A percentile compares a stretch with the other conserved stretches of the same genome.
These are phyloP conservation scores for Xerus inauris DNA, from an alignment of 2,113 vertebrate genomes.

Conservation along the genomic window DNA sequence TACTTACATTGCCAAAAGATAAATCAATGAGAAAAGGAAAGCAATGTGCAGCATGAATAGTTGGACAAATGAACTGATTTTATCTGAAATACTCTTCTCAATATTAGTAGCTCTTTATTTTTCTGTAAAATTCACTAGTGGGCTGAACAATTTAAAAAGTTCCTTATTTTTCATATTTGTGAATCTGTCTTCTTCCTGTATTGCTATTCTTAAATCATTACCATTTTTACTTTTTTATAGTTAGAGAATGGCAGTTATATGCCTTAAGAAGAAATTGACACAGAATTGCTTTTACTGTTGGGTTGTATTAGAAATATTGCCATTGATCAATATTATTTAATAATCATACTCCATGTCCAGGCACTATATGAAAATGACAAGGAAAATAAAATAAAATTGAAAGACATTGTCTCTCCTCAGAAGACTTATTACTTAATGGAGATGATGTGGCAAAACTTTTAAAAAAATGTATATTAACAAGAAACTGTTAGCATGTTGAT, in stretches of 20 bases:
- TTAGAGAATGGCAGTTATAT: neutral
- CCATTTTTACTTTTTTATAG: neutral
- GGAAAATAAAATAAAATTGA: constrained; percentile 7
- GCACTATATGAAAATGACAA: neutral
- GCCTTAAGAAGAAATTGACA: neutral
- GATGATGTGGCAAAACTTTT: neutral
- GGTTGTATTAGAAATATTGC: neutral
- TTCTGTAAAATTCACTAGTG: neutral
- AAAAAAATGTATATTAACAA: neutral
- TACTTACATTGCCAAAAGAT: neutral
- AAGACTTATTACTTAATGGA: neutral
- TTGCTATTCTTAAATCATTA: neutral
- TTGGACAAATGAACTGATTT: neutral
- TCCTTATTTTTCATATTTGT: neutral
- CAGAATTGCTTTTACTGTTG: neutral
- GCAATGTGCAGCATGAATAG: neutral
- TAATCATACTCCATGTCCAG: neutral
- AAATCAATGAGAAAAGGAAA: neutral
- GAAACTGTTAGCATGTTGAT: neutral
- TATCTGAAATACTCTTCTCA: neutral
- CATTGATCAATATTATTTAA: neutral
- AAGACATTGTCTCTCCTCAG: neutral
- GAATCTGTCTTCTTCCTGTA: neutral
- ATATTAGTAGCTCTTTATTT: neutral
- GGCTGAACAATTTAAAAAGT: neutral